Base-by-base conservation (phyloP, 2,888 invertebrate species). In the Lasioglossum calceatum region DNA sequence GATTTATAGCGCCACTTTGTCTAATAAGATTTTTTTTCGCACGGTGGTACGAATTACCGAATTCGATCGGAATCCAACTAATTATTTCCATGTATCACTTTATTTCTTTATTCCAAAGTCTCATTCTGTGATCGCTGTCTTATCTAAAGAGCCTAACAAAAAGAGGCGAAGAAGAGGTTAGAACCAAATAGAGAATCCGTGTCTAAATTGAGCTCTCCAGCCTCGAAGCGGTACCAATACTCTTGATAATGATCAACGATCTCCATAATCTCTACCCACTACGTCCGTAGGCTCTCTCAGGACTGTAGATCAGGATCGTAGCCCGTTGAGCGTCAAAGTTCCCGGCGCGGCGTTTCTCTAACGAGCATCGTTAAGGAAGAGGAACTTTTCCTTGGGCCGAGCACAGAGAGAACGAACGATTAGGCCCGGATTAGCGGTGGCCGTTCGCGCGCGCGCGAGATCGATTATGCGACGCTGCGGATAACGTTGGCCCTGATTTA, bases 401-500 rank as follows among this genome's bases (percentile, higher is more conserved):
- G 70, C 85, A 27, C 64, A 64, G 32, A 64, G 67, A 36, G 84
- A 79, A 82, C 89, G 82, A 90, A 90, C 91, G 91, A 91, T 91
- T 91, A 91, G 91, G 88, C 84, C 83, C 84, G 83, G 89, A 91
- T 91, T 91, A 91, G 90, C 86, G 76, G 67, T 10, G 67, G 67
- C 39, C 42, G 47, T 23, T 80, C 74, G 79, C 87, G 83, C 76
- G 81, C 85, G 87, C 89, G 86, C 88, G 92, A 93, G 93, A 95
- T 95, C 94, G 94, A 95, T 95, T 93, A 93, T 94, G 93, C 93
- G 93, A 93, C 93, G 90, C 95, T 95, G 95, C 91, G 94, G 94
- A 94, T 95, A 95, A 94, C 95, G 92, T 94, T 93, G 90, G 93
- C 92, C 75, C 95, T 95, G 95, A 95, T 95, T 95, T 95, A 95